Conservation (phyloP, 30 jellyfish, hydroid and myxozoan genomes). For the Turritopsis rubra region DNA sequence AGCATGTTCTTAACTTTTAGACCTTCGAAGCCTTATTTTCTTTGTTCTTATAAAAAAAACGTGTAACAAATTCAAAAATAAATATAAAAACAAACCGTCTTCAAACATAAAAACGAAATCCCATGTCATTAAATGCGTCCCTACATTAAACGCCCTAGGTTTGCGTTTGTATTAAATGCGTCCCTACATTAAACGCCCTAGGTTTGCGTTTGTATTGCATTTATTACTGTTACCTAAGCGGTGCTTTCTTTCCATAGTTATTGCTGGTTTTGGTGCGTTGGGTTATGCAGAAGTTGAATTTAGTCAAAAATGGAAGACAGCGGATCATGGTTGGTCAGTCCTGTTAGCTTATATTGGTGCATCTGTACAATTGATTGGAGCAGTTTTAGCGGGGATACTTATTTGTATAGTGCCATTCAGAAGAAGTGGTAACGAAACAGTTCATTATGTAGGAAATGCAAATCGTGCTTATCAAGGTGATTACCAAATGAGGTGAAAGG, state of each 20-base stretch:
- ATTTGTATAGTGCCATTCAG: not conserved
- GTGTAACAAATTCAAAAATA: no score
- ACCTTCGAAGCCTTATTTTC: no score
- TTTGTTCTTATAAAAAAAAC: no score
- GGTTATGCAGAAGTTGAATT: constrained; percentile 29
- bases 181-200: no score
- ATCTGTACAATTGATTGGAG: constrained; percentile 19
- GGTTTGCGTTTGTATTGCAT: no score
- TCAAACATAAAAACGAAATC: no score
- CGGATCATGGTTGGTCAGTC: constrained; percentile 31
- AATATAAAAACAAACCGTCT: no score
- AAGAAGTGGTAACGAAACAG: not conserved
- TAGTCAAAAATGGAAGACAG: not conserved
- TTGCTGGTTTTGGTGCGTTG: constrained; percentile 21
- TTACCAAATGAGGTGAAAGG: not conserved
- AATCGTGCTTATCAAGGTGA: constrained; percentile 28
- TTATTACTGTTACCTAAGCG: no score
- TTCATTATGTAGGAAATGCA: constrained; percentile 28
- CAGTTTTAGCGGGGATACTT: constrained; percentile 2
- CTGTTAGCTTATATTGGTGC: constrained; percentile 22
- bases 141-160: no score
- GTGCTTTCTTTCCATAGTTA: not conserved
- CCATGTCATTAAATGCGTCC: no score
- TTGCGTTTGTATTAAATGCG: no score
- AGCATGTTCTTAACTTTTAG: no score